A percentile compares a stretch with the other conserved stretches of the same genome.
phyloP scores from a whole-genome alignment of 2,113 vertebrate species.

The Drymodes brunneopygia region DNA sequence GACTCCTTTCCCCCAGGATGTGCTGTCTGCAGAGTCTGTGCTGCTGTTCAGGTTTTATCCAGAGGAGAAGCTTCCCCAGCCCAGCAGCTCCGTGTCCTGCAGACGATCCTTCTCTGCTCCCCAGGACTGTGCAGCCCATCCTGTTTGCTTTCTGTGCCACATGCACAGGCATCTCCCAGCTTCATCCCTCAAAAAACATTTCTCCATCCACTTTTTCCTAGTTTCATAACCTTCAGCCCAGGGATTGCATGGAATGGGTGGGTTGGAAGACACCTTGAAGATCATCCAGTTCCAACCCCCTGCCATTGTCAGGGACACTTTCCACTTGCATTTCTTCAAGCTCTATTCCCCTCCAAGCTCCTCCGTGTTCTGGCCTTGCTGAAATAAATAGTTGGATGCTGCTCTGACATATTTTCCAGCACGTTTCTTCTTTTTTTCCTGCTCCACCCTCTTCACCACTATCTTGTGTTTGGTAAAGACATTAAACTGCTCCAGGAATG shows the following conservation, averaged over 20 bases:
- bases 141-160: fast-evolving
- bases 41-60: neutral
- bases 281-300: neutral
- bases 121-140: neutral
- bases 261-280: neutral
- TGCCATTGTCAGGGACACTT: neutral
- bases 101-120: neutral
- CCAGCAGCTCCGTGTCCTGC: neutral
- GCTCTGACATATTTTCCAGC: neutral
- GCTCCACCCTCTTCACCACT: neutral
- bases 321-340: neutral
- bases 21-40: neutral
- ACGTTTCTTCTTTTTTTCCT: neutral
- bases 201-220: neutral
- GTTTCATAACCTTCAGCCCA: neutral
- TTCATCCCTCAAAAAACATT: neutral
- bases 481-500: neutral
- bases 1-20: neutral
- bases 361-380: neutral
- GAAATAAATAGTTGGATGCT: neutral
- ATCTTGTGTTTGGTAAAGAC: neutral
- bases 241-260: neutral
- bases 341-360: neutral
- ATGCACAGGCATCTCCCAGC: fast-evolving
- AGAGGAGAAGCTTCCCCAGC: neutral